Conservation (phyloP, 2,888 invertebrate species). For the Aquatica leii region DNA sequence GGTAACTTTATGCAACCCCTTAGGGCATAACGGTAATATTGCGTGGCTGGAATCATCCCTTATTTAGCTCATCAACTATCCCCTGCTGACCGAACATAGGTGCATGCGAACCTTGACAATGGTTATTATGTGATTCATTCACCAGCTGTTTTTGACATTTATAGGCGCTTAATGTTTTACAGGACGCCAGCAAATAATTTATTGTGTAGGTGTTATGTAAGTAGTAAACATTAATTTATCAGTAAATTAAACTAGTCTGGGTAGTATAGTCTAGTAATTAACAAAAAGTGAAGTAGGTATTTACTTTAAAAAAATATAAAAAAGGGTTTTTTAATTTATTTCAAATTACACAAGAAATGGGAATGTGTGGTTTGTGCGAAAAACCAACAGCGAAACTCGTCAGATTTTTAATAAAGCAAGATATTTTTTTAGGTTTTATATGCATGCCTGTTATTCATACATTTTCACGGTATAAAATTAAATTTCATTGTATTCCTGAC, state of each 20-base stretch:
- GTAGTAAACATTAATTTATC: too few species aligned
- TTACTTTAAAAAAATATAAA: too few species aligned
- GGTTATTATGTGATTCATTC: conserved; percentile 26
- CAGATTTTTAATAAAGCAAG: conserved; percentile 3
- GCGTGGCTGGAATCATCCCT: conserved; percentile 26
- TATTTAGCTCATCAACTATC: conserved; percentile 33
- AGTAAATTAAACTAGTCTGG: too few species aligned
- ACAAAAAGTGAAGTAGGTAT: too few species aligned
- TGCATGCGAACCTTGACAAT: conserved; percentile 16
- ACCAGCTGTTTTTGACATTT: conserved; percentile 28
- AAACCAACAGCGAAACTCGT: too few species aligned
- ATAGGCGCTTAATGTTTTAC: neutral
- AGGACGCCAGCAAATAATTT: too few species aligned
- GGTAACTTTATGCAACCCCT: conserved; percentile 21
- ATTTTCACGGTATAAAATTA: conserved; percentile 32
- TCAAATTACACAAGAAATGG: too few species aligned
- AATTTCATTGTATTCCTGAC: conserved; percentile 35
- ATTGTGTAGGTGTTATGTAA: too few species aligned
- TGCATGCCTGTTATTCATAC: neutral
- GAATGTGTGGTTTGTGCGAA: too few species aligned
- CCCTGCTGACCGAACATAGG: conserved; percentile 16
- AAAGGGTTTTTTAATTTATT: too few species aligned
- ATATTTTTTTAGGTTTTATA: neutral
- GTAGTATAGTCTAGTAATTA: too few species aligned
- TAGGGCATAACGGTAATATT: conserved; percentile 27